A percentile compares a stretch with the other conserved stretches of the same genome.
Evolutionary conservation across 1,140 invertebrate genomes (phyloP).

Genomic region (Scaptomyza montana): DNA sequence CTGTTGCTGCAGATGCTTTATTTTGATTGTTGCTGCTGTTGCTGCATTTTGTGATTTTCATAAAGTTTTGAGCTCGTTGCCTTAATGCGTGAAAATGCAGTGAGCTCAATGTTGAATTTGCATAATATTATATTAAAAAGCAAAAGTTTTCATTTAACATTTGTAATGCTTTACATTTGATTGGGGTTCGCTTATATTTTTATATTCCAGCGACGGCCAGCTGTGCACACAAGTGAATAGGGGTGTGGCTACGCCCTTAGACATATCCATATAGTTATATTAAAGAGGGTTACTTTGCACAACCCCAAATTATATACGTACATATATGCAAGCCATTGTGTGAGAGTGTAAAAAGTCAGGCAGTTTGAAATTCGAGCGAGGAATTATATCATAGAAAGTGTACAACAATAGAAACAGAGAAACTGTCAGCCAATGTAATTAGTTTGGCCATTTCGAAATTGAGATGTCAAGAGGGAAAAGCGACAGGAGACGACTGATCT

Average conservation of each 20-base stretch:
- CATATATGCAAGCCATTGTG: conserved; percentile 30
- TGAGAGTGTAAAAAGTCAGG: conserved; percentile 61
- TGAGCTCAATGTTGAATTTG: conserved; percentile 53
- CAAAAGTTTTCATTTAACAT: conserved; percentile 73
- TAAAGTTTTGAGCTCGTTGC: conserved; percentile 23
- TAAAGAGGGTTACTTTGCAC: conserved; percentile 24
- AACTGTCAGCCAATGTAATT: conserved; percentile 63
- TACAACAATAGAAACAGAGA: conserved; percentile 11
- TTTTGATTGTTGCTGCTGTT: conserved; percentile 7
- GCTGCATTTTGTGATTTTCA: conserved; percentile 25
- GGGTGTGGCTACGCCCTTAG: conserved; percentile 46
- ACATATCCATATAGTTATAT: not conserved
- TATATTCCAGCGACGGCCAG: conserved; percentile 53
- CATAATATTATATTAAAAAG: conserved; percentile 77
- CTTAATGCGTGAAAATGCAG: conserved; percentile 47
- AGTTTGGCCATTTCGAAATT: conserved; percentile 74
- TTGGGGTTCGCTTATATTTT: conserved; percentile 41
- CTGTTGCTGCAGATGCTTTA: not conserved
- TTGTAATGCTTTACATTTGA: conserved; percentile 64
- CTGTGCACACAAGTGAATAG: conserved; percentile 68
- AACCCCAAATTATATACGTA: conserved; percentile 59
- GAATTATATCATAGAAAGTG: conserved; percentile 60
- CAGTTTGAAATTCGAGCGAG: conserved; percentile 57
- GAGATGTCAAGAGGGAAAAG: conserved; percentile 57
- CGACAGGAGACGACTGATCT: not conserved